Percentiles rank a stretch among this genome's conserved stretches.
These are phyloP conservation scores for Erythrocercus mccallii DNA, from an alignment of 2,113 vertebrate species.

Conservation along the genomic window DNA sequence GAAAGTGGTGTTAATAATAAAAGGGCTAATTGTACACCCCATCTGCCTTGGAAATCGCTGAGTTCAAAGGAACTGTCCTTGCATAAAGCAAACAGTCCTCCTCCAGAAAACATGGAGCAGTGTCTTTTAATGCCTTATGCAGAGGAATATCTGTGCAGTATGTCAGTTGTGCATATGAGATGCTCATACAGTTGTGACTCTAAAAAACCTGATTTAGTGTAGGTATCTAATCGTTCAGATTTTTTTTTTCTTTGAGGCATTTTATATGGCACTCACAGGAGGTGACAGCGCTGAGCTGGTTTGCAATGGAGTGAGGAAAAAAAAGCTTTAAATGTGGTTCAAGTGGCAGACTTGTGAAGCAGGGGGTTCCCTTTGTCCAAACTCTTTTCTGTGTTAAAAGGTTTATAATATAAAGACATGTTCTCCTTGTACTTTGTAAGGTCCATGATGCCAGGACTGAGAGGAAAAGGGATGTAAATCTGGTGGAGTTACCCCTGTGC, in stretches of 20 bases:
- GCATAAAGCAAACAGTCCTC: neutral
- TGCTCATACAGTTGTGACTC: neutral
- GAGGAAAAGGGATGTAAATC: neutral
- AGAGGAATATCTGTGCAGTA: neutral
- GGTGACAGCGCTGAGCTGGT: neutral
- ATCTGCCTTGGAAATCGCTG: neutral
- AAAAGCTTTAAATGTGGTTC: neutral
- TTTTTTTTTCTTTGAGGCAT: neutral
- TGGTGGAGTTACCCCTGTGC: neutral
- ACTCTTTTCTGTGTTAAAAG: neutral
- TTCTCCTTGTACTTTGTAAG: neutral
- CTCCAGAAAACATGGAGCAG: neutral
- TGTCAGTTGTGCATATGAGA: neutral
- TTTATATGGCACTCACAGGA: neutral
- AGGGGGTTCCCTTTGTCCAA: neutral
- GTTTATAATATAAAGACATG: neutral
- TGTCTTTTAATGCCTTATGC: neutral
- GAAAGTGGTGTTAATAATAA: neutral
- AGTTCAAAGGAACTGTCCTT: neutral
- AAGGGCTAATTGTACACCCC: neutral
- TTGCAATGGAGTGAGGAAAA: neutral
- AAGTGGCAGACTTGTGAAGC: neutral
- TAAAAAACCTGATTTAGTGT: neutral
- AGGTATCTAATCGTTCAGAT: neutral
- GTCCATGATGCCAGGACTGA: neutral